phyloP scores from a whole-genome alignment of 2,113 vertebrate species.

The Rhadina sibilatrix region DNA sequence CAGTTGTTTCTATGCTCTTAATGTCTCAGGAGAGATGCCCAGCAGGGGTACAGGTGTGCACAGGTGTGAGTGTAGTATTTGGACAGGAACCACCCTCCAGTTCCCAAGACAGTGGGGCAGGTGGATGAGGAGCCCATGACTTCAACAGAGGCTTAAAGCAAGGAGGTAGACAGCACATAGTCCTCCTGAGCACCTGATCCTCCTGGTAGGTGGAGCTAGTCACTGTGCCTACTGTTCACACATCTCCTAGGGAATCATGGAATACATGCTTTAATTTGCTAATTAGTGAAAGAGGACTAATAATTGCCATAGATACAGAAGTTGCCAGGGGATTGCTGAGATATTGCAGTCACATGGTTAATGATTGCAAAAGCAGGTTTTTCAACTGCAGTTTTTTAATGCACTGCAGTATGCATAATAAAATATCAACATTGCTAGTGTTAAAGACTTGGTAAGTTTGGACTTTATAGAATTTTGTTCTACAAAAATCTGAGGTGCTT shows the following conservation, averaged over 20 bases:
- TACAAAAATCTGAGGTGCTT: background rate
- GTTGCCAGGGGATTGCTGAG: background rate
- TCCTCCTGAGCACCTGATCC: background rate
- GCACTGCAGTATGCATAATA: background rate
- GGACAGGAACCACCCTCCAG: background rate
- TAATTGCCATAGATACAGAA: background rate
- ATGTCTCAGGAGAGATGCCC: background rate
- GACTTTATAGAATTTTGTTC: background rate
- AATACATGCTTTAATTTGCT: background rate
- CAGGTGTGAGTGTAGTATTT: background rate
- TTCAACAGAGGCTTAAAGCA: background rate
- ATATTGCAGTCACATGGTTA: background rate
- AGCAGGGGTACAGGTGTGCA: background rate
- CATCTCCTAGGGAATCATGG: background rate
- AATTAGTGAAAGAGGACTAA: background rate
- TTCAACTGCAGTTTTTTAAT: background rate
- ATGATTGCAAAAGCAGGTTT: background rate
- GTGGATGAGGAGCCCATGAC: background rate
- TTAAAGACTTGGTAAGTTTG: background rate
- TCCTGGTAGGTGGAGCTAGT: background rate
- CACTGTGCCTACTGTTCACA: background rate
- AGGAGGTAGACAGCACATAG: background rate
- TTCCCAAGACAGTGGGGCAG: background rate
- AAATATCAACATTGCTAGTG: background rate
- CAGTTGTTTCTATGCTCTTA: background rate